Percentiles rank a stretch among this genome's conserved stretches.
Evolutionary conservation across 2,888 invertebrate genomes (phyloP).

Genomic region (Tuberolachnus salignus): DNA sequence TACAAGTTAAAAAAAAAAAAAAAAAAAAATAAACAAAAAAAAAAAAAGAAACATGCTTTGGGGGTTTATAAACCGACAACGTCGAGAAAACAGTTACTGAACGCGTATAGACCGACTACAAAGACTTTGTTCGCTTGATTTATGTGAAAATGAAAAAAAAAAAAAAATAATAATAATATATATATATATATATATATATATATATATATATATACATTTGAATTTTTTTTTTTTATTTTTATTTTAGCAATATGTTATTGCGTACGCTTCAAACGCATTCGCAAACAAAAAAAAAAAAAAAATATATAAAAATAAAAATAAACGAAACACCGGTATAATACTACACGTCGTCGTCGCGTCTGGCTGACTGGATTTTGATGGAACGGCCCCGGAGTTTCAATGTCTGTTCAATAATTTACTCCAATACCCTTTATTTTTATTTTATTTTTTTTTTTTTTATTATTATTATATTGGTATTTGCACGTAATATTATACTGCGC

Average conservation of each 20-base stretch:
- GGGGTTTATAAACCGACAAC: background rate
- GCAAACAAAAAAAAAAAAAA: background rate
- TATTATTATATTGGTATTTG: background rate
- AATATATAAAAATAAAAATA: too few species aligned
- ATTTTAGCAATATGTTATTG: constrained; percentile 7
- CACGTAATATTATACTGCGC: background rate
- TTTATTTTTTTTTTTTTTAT: background rate
- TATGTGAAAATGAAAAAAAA: constrained; percentile 28
- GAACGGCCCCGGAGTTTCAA: background rate
- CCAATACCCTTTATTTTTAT: background rate
- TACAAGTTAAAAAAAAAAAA: constrained; percentile 4
- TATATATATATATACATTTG: background rate
- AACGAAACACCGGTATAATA: too few species aligned
- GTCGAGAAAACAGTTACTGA: background rate
- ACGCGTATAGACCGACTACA: constrained; percentile 6
- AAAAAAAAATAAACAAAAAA: background rate
- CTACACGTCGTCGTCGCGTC: background rate
- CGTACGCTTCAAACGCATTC: constrained; percentile 3
- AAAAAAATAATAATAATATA: too few species aligned
- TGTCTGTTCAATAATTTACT: constrained; percentile 22
- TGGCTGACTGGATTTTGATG: constrained; percentile 22
- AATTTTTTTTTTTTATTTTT: constrained; percentile 6
- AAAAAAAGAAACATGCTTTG: background rate
- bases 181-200: too few species aligned
- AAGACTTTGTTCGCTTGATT: constrained; percentile 28